phyloP scores from a whole-genome alignment of 2,797 vertebrate genomes.

The Varecia variegata region DNA sequence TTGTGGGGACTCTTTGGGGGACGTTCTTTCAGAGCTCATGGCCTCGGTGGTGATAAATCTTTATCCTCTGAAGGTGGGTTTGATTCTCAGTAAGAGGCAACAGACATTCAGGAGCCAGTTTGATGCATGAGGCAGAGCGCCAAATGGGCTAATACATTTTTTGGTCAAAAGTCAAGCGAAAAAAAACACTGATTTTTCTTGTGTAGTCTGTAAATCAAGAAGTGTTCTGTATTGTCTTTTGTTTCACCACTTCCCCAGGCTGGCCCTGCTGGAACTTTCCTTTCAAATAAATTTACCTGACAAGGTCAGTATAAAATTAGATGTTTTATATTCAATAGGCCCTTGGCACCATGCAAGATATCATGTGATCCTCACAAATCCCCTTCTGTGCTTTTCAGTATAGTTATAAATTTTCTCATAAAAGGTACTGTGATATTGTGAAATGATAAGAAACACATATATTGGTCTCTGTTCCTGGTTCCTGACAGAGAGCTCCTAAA shows the following conservation, averaged over 20 bases:
- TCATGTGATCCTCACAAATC: background rate
- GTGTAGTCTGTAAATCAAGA: background rate
- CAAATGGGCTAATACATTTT: background rate
- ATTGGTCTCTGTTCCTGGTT: background rate
- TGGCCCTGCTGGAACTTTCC: background rate
- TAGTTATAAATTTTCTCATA: background rate
- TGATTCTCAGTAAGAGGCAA: background rate
- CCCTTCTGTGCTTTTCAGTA: background rate
- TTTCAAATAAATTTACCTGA: background rate
- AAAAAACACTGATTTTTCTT: background rate
- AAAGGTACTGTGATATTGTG: background rate
- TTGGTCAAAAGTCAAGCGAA: background rate
- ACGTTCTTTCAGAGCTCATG: background rate
- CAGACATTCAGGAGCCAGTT: background rate
- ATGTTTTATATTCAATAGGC: background rate
- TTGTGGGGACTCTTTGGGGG: background rate
- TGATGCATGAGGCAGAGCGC: background rate
- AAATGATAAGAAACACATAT: background rate
- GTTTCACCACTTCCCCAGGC: background rate
- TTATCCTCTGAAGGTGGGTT: background rate
- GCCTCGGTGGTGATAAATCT: background rate
- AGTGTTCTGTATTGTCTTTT: background rate
- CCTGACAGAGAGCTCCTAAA: background rate
- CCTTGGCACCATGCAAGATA: background rate
- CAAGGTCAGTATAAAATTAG: background rate